These are phyloP conservation scores for Tringa solitaria DNA, from an alignment of 2,113 vertebrate species.

Conservation along the genomic window DNA sequence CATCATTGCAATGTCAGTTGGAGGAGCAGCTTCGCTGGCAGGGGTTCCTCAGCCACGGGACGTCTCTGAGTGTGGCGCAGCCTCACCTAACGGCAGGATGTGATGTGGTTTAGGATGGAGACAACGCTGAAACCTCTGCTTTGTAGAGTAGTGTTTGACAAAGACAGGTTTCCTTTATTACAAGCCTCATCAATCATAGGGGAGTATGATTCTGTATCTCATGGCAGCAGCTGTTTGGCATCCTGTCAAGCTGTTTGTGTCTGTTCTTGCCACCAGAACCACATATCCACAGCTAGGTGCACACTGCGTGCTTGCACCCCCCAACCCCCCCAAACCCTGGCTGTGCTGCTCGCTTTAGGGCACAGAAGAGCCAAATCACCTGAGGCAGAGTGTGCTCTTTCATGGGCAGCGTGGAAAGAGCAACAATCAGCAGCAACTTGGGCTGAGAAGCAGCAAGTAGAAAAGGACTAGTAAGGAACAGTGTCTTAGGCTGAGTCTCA, in stretches of 20 bases:
- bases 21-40: fast-evolving
- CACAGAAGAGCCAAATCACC: background rate
- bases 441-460: background rate
- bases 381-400: background rate
- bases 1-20: fast-evolving
- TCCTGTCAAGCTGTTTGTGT: background rate
- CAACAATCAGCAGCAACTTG: background rate
- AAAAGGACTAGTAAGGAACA: background rate
- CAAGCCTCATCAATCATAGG: background rate
- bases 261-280: background rate
- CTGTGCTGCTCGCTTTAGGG: background rate
- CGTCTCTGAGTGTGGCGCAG: background rate
- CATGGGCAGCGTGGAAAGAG: background rate
- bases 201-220: background rate
- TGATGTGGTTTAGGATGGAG: background rate
- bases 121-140: background rate
- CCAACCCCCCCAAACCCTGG: background rate
- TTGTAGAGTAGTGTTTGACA: background rate
- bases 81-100: background rate
- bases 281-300: background rate
- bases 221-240: background rate
- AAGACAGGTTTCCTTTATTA: background rate
- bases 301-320: background rate
- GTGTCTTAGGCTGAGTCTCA: background rate
- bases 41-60: background rate